Evolutionary conservation across 2,113 vertebrate genomes (phyloP).

Genomic region (Sander vitreus): DNA sequence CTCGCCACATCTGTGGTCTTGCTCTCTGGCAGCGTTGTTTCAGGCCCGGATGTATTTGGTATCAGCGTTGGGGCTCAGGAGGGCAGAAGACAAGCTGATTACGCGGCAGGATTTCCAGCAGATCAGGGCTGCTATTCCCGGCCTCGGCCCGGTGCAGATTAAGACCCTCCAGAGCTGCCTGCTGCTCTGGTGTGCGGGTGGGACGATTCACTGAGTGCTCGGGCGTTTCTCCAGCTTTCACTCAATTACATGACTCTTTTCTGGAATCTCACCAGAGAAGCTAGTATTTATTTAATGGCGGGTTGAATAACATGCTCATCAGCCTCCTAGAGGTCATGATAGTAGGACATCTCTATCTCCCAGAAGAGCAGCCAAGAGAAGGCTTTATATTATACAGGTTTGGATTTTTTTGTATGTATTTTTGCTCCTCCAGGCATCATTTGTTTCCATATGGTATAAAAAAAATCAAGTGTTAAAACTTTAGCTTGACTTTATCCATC

Average conservation of each 20-base stretch:
- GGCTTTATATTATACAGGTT: no score
- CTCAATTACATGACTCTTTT: slow-evolving; percentile 1
- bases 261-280: slow-evolving; percentile 7
- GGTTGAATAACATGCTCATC: not conserved
- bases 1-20: not conserved
- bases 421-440: not conserved
- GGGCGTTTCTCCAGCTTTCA: not conserved
- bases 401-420: not conserved
- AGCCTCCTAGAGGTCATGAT: not conserved
- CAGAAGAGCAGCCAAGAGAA: not conserved
- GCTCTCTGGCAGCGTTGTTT: not conserved
- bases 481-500: not conserved
- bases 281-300: rapidly evolving
- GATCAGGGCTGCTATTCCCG: slow-evolving; percentile 79
- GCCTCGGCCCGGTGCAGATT: slow-evolving; percentile 50
- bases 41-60: slow-evolving; percentile 3
- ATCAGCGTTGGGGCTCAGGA: slow-evolving; percentile 42
- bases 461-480: not conserved
- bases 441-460: not conserved
- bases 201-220: not conserved
- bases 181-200: not conserved
- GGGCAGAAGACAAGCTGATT: slow-evolving; percentile 72
- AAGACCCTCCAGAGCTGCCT: slow-evolving; percentile 44
- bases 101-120: slow-evolving; percentile 57
- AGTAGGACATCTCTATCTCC: not conserved